A percentile compares a stretch with the other conserved stretches of the same genome.
These are phyloP conservation scores for Gorsachius goisagi DNA, from an alignment of 2,113 vertebrate genomes.

Conservation along the genomic window DNA sequence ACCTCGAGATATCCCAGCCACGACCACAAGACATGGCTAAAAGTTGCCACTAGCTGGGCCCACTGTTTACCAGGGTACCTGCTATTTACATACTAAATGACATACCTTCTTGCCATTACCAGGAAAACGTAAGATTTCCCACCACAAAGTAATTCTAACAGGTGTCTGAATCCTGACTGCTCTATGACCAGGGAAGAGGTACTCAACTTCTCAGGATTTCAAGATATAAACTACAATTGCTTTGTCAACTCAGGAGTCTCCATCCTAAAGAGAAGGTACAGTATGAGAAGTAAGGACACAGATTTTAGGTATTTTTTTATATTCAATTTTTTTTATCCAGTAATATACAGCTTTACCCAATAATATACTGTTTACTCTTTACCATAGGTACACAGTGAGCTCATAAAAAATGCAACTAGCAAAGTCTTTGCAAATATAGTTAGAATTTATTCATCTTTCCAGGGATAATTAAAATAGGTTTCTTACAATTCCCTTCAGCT, in stretches of 20 bases:
- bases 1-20: neutral
- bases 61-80: neutral
- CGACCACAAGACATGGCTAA: neutral
- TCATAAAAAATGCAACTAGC: neutral
- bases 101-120: neutral
- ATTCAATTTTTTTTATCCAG: neutral
- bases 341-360: neutral
- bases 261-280: neutral
- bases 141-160: neutral
- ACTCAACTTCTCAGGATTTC: neutral
- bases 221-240: neutral
- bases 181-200: neutral
- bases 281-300: neutral
- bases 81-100: neutral
- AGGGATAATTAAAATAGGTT: neutral
- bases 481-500: neutral
- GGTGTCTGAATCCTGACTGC: neutral
- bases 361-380: neutral
- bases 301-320: neutral
- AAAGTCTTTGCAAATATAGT: neutral
- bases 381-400: neutral
- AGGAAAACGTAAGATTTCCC: neutral
- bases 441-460: slow-evolving; percentile 24
- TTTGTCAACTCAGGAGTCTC: neutral
- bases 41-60: neutral